phyloP scores from a whole-genome alignment of 2,888 invertebrate species.

The Empis stercorea region DNA sequence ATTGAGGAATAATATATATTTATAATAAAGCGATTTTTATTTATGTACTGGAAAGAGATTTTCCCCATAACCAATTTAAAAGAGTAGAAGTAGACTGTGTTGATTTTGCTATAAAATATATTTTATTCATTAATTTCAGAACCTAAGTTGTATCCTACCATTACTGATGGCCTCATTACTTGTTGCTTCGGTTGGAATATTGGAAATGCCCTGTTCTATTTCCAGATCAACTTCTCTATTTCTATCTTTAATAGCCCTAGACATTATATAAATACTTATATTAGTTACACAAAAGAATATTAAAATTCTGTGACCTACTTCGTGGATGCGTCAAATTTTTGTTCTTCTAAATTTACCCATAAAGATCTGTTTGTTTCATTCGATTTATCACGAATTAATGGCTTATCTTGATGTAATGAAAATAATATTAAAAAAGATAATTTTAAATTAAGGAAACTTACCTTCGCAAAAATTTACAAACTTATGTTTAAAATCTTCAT shows the following conservation, averaged over 20 bases:
- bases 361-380: too few relatives aligned
- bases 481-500: conserved; percentile 42
- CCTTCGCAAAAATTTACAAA: neutral
- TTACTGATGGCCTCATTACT: conserved; percentile 62
- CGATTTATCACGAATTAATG: neutral
- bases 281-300: conserved; percentile 8
- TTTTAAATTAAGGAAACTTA: too few relatives aligned
- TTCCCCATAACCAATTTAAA: conserved; percentile 71
- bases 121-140: conserved; percentile 8
- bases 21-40: too few relatives aligned
- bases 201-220: conserved; percentile 58
- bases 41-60: conserved; percentile 26
- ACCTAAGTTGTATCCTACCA: neutral
- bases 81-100: conserved; percentile 68
- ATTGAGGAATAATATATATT: too few relatives aligned
- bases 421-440: neutral
- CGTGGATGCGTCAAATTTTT: too few relatives aligned
- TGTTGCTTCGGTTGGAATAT: conserved; percentile 57
- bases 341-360: too few relatives aligned
- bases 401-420: neutral
- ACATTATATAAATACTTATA: conserved; percentile 35
- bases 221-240: conserved; percentile 68
- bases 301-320: neutral
- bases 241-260: conserved; percentile 60
- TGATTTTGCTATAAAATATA: conserved; percentile 51